Conservation (phyloP, 1,140 invertebrate species). For the Drepana arcuata region DNA sequence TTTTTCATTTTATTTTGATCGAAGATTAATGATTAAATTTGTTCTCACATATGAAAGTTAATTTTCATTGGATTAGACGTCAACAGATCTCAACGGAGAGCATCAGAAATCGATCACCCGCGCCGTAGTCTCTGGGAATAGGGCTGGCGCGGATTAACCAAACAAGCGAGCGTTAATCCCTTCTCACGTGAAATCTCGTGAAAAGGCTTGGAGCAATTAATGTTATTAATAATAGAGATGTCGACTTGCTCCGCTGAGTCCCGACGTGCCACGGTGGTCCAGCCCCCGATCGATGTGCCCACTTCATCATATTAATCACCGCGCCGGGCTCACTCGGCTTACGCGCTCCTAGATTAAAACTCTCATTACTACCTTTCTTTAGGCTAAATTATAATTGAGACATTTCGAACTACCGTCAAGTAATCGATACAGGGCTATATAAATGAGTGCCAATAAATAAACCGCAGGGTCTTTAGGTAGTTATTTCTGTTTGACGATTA, state of each 20-base stretch:
- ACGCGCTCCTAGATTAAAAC: conserved; percentile 54
- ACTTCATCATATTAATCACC: conserved; percentile 59
- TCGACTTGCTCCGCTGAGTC: conserved; percentile 17
- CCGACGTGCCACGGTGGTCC: conserved; percentile 34
- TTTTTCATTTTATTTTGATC: no score
- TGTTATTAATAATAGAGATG: conserved; percentile 35
- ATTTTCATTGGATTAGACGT: no score
- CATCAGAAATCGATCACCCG: conserved; percentile 28
- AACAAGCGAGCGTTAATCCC: conserved; percentile 49
- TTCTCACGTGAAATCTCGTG: conserved; percentile 49
- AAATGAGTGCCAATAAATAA: conserved; percentile 49
- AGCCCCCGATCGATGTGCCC: conserved; percentile 23
- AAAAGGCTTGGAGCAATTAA: conserved; percentile 43
- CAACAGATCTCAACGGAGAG: conserved; percentile 11
- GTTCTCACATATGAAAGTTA: no score
- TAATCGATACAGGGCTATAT: conserved; percentile 28
- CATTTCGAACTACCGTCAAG: conserved; percentile 53
- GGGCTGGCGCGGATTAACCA: conserved; percentile 37
- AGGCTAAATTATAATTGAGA: conserved; percentile 68
- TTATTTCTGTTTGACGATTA: conserved; percentile 20
- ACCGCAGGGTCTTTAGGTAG: conserved; percentile 11
- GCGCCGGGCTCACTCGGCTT: conserved; percentile 49
- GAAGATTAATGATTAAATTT: no score
- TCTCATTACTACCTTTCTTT: conserved; percentile 60
- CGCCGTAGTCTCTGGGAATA: conserved; percentile 22